Evolutionary conservation across 2,797 vertebrate genomes (phyloP).

Genomic region (Fringilla coelebs): DNA sequence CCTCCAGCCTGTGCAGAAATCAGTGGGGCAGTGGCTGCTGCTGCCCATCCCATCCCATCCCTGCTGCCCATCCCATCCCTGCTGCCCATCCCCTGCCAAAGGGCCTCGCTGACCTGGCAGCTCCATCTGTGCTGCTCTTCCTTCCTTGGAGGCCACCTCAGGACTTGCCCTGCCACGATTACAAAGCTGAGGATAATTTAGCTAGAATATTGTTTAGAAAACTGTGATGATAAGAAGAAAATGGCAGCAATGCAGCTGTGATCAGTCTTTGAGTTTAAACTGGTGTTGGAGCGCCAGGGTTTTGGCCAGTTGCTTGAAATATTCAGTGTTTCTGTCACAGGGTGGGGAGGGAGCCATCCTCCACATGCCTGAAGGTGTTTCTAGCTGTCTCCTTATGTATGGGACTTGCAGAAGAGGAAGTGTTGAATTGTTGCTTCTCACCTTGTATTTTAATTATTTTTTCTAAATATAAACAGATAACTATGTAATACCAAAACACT

Average conservation of each 20-base stretch:
- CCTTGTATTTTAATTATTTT: not conserved
- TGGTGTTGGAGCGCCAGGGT: not conserved
- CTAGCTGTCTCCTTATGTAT: not conserved
- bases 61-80: not conserved
- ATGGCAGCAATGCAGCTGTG: not conserved
- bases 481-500: not conserved
- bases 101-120: not conserved
- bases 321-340: not conserved
- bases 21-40: rapidly evolving
- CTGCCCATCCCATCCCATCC: not conserved
- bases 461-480: not conserved
- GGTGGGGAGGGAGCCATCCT: not conserved
- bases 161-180: not conserved
- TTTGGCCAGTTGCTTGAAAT: not conserved
- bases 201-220: not conserved
- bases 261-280: not conserved
- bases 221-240: not conserved
- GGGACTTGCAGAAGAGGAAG: not conserved
- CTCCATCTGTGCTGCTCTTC: not conserved
- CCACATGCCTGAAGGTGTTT: not conserved
- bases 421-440: not conserved
- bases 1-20: not conserved
- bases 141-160: not conserved
- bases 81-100: not conserved
- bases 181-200: not conserved